These are phyloP conservation scores for Pararge aegeria DNA, from an alignment of 1,140 invertebrate genomes.

Conservation along the genomic window DNA sequence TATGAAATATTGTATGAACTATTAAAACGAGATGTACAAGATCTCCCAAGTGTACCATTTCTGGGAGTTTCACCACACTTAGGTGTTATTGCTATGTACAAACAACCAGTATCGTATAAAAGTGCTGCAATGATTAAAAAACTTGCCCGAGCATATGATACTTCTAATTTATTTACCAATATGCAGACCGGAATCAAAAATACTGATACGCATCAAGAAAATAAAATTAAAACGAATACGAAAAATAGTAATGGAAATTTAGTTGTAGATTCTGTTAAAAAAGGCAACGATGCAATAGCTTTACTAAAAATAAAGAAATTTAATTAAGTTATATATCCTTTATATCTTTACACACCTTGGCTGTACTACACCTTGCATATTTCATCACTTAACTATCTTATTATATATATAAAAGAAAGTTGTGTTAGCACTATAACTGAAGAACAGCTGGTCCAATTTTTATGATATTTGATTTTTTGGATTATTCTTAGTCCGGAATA, in stretches of 20 bases:
- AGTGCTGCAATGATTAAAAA: conserved; percentile 50
- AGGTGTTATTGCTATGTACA: conserved; percentile 52
- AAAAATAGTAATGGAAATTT: neutral
- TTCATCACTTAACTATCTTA: too few species aligned
- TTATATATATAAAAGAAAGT: too few species aligned
- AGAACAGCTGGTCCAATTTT: too few species aligned
- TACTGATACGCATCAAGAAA: neutral
- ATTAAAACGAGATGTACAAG: conserved; percentile 43
- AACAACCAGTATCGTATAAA: conserved; percentile 54
- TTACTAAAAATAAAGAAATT: conserved; percentile 18
- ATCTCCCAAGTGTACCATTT: conserved; percentile 42
- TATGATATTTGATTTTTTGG: too few species aligned
- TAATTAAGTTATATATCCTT: conserved; percentile 27
- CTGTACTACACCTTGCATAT: too few species aligned
- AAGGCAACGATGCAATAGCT: neutral
- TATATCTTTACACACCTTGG: too few species aligned
- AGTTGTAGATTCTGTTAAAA: neutral
- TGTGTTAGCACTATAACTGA: too few species aligned
- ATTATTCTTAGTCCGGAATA: too few species aligned
- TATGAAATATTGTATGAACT: conserved; percentile 42
- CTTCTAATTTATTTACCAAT: neutral
- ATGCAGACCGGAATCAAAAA: neutral
- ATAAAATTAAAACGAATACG: neutral
- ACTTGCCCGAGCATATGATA: conserved; percentile 39
- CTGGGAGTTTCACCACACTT: conserved; percentile 42